Evolutionary conservation across 2,797 vertebrate species (phyloP), one percentile per base, ranked within the genome.

Genomic region (Myiotriccus ornatus): DNA sequence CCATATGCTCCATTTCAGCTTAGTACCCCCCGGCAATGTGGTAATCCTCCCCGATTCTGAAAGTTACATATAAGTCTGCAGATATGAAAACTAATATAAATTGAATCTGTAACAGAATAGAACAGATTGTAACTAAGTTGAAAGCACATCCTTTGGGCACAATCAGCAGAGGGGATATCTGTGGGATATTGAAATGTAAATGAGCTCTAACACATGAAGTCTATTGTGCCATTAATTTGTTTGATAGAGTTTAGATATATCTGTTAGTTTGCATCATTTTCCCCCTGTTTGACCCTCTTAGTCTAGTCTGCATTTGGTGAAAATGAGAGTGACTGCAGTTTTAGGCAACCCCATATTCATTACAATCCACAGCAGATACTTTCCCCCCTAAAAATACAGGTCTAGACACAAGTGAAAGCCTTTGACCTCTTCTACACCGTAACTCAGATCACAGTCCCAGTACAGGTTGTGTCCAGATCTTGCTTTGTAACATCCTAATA

Each of bases 1-100:
- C 92, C 94, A 87, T 93, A 95, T 96, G 90, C 62, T 96, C 39
- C 62, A 62, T 93, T 95, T 95, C 68, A 75, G 62, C 78, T 21
- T 6, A 68, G 84, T 65, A 80, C 90, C 94, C 79, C 70, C 79
- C 0, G 27, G 86, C 90, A 90, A 60, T 7, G 78, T 32, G 82
- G 69, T 76, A 85, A 95, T 93, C 89, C 77, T 92, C 55, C 89
- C 71, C 22, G 57, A 89, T 55, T 85, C 89, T 55, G 23, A 28
- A 88, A 95, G 89, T 93, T 88, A 23, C 71, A 7, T 3, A 4
- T 6, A 65, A 69, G 53, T 84, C 75, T 75, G 57, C 37, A 85
- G 87, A 71, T 75, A 57, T 6, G 69, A 47, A 87, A 91, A 91
- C 64, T 21, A 78, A 65, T 28, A 93, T 74, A 78, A 91, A 81